Conservation (phyloP, 2,888 invertebrate species). For the Drosophila setosimentum region DNA sequence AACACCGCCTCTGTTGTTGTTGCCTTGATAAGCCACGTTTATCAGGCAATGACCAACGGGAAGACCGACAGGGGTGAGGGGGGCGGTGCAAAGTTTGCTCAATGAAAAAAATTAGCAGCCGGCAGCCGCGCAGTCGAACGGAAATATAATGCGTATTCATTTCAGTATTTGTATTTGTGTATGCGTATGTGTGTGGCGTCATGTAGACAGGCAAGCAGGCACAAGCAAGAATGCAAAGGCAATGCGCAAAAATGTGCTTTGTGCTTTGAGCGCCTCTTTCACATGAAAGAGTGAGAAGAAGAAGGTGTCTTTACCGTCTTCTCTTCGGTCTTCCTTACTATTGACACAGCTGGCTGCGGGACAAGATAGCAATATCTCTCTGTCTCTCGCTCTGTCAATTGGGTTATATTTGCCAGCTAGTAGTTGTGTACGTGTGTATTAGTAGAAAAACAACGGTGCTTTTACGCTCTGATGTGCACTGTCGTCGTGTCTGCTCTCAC, state of each 20-base stretch:
- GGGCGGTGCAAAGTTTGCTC: slow-evolving; percentile 46
- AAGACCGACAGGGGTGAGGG: neutral
- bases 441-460: slow-evolving; percentile 64
- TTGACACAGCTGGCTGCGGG: slow-evolving; percentile 70
- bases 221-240: slow-evolving; percentile 27
- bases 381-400: slow-evolving; percentile 51
- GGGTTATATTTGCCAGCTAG: slow-evolving; percentile 48
- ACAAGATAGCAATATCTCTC: slow-evolving; percentile 20
- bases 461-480: slow-evolving; percentile 40
- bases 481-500: slow-evolving; percentile 43
- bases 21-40: slow-evolving; percentile 62
- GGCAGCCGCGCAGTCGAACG: slow-evolving; percentile 63
- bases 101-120: slow-evolving; percentile 69
- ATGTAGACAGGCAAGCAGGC: slow-evolving; percentile 39
- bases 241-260: slow-evolving; percentile 58
- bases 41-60: slow-evolving; percentile 57
- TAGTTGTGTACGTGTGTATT: slow-evolving; percentile 26
- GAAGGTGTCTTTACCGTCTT: slow-evolving; percentile 23
- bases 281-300: slow-evolving; percentile 37
- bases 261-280: slow-evolving; percentile 24
- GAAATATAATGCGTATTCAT: slow-evolving; percentile 76
- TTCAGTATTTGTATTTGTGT: slow-evolving; percentile 9
- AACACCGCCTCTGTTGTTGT: slow-evolving; percentile 32
- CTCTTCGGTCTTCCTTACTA: slow-evolving; percentile 35
- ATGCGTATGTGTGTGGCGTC: slow-evolving; percentile 33